Evolutionary conservation across 2,797 vertebrate species (phyloP), one percentile per base, ranked within the genome.

Genomic region (Xenentodon cancila): DNA sequence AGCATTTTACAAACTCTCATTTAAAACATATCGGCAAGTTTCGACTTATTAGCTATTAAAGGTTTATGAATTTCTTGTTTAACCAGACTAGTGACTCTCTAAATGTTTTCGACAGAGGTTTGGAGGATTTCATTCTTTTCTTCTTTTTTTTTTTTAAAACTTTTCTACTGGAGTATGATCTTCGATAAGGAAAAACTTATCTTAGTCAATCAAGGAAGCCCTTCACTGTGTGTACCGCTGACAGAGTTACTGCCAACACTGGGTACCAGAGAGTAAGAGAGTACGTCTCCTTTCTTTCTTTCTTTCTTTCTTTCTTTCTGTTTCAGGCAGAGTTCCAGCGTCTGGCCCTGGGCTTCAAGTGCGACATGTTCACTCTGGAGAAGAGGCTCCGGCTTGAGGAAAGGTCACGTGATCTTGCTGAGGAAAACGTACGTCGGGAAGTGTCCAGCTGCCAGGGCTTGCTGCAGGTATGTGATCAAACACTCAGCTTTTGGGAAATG

Each of bases 311-410:
- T 2, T 40, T 2, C 44, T 32, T 66, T 2, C 0, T 59, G 58
- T 62, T 43, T 13, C 85, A 99, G 98, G 91, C 95, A 0, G 97
- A 99, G 84, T 99, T 99, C 78, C 94, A 98, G 70, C 94, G 96
- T 4, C 85, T 99, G 37, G 97, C 98, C 0, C 84, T 99, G 81
- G 96, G 95, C 42, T 98, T 99, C 80, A 98, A 98, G 81, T 99
- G 97, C n/a, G 98, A 99, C 78, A 92, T 96, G 91, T 99, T 99
- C 84, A 99, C 98, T 0, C 73, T 99, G 91, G 97, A 99, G 80
- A 99, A 98, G 76, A 93, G 98, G 66, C 94, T 98, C 13, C 93
- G 90, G 8, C 92, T 99, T n/a, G 98, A 99, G 85, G 95, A 98
- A 80, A 88, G 98, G 13, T 97, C 97, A 0, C 91, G 97, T 21